A percentile compares a stretch with the other conserved stretches of the same genome.
Conservation (phyloP, 2,888 invertebrate genomes). For the Tineola bisselliella region DNA sequence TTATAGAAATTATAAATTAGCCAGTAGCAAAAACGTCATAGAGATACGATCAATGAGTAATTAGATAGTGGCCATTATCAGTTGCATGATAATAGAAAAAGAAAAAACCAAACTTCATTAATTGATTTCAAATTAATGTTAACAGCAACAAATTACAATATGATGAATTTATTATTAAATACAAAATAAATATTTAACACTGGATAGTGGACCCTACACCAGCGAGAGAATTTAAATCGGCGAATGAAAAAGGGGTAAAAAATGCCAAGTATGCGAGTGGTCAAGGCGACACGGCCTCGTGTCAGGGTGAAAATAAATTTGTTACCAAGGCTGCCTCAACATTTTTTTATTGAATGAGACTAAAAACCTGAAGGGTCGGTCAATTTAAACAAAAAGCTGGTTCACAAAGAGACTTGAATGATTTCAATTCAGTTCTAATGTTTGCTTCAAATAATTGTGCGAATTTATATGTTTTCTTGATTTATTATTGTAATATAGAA, state of each 20-base stretch:
- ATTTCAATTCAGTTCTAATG: no score
- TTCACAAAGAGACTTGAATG: neutral
- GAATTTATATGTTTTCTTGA: no score
- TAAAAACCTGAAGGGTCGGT: neutral
- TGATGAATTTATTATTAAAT: neutral
- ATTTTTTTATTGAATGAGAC: neutral
- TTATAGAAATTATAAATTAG: neutral
- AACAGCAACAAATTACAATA: neutral
- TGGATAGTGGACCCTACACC: no score
- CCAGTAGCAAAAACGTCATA: neutral
- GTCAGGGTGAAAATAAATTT: neutral
- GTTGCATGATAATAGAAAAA: neutral
- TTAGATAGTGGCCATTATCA: neutral
- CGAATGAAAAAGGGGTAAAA: no score
- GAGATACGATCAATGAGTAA: conserved; percentile 3
- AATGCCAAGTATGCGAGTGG: neutral
- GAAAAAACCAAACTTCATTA: neutral
- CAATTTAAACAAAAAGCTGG: neutral
- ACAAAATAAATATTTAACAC: no score
- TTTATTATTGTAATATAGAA: no score
- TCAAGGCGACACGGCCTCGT: neutral
- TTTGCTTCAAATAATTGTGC: no score
- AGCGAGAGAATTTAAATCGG: no score
- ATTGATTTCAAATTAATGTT: neutral
- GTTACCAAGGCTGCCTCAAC: neutral